Evolutionary conservation across 2,888 invertebrate species (phyloP).

Genomic region (Prenolepis imparis): DNA sequence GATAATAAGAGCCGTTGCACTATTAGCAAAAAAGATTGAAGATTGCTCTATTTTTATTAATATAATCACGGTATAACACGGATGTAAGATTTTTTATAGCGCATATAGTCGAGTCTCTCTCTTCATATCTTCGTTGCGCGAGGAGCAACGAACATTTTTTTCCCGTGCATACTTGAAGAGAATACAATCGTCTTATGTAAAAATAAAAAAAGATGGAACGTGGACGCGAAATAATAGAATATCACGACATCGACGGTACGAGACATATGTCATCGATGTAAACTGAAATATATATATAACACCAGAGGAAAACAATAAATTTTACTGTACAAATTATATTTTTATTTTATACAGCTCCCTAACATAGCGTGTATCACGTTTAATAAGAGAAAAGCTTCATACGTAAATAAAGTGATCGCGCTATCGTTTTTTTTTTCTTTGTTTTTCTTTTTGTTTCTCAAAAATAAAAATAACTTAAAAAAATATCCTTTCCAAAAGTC

Average conservation of each 20-base stretch:
- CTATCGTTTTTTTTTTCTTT: neutral
- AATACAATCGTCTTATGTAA: neutral
- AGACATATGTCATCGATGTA: constrained; percentile 24
- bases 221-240: neutral
- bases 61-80: constrained; percentile 61
- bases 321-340: constrained; percentile 51
- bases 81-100: constrained; percentile 69
- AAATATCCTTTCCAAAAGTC: neutral
- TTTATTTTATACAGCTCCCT: constrained; percentile 17
- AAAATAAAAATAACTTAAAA: neutral
- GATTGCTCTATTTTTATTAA: constrained; percentile 76
- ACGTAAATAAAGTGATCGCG: neutral
- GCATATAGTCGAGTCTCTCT: constrained; percentile 48
- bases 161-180: neutral
- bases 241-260: neutral
- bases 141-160: neutral
- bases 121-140: constrained; percentile 63
- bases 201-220: neutral
- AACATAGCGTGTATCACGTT: neutral
- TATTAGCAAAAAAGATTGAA: constrained; percentile 66
- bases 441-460: neutral
- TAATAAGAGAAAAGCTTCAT: neutral
- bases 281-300: constrained; percentile 1
- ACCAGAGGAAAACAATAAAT: constrained; percentile 46
- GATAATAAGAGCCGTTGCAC: constrained; percentile 72